Conservation (phyloP, 2,888 invertebrate species). For the Chesias legatella region DNA sequence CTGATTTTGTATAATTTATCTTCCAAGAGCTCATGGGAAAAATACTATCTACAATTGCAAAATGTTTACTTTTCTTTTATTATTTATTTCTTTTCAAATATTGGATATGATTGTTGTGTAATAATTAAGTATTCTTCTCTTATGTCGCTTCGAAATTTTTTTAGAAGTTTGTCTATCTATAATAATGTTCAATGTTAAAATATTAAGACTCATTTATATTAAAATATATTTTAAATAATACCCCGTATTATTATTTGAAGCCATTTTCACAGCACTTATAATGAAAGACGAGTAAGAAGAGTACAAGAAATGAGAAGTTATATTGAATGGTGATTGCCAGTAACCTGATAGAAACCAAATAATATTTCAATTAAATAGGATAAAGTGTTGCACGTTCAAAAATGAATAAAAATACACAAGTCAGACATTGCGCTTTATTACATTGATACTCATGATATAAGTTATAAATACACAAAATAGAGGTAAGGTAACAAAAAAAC, state of each 20-base stretch:
- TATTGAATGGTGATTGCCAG: no score
- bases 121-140: no score
- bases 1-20: constrained; percentile 1
- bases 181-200: constrained; percentile 15
- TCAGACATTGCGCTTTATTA: constrained; percentile 61
- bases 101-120: no score
- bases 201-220: constrained; percentile 18
- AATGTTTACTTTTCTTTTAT: no score
- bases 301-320: no score
- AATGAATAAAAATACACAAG: constrained; percentile 31
- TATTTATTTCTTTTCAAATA: no score
- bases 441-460: constrained; percentile 64
- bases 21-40: constrained; percentile 3
- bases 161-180: constrained; percentile 18
- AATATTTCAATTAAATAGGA: neutral
- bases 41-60: no score
- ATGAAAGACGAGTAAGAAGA: no score
- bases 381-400: constrained; percentile 13
- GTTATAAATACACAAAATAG: constrained; percentile 74
- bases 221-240: constrained; percentile 29
- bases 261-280: no score
- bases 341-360: no score
- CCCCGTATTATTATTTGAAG: no score
- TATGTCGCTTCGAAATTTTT: no score
- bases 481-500: constrained; percentile 77